Evolutionary conservation across 1,140 invertebrate genomes (phyloP).

Genomic region (Hylaeus anthracinus): DNA sequence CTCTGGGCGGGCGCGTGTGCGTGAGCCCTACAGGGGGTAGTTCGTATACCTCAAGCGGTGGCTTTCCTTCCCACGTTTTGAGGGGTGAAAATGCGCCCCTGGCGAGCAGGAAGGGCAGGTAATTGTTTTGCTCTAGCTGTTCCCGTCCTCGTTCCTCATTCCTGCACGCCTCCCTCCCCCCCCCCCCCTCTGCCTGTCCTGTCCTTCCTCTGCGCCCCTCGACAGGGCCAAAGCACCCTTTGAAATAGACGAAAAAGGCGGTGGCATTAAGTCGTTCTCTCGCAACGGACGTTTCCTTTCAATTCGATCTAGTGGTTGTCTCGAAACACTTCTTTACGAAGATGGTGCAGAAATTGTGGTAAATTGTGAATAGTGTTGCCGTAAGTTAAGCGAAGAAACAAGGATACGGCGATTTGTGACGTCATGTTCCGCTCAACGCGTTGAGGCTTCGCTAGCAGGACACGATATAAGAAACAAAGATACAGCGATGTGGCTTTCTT

Average conservation of each 20-base stretch:
- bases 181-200: neutral
- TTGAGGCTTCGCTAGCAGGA: too few species aligned
- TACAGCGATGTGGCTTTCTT: too few species aligned
- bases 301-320: neutral
- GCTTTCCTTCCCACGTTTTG: conserved; percentile 65
- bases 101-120: conserved; percentile 66
- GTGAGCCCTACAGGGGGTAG: conserved; percentile 52
- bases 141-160: conserved; percentile 24
- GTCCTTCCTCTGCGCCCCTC: neutral
- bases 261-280: conserved; percentile 38
- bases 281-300: conserved; percentile 17
- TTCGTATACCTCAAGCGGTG: conserved; percentile 67
- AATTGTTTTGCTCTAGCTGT: conserved; percentile 65
- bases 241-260: conserved; percentile 24
- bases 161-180: neutral
- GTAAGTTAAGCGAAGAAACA: too few species aligned
- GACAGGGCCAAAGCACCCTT: conserved; percentile 12
- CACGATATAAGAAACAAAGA: too few species aligned
- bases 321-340: neutral
- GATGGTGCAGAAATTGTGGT: too few species aligned
- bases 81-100: conserved; percentile 69
- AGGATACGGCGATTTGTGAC: too few species aligned
- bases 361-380: too few species aligned
- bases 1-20: neutral
- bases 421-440: too few species aligned